Evolutionary conservation across 1,140 invertebrate species (phyloP), one percentile per base, ranked within the genome.

Genomic region (Frieseomelitta varia): DNA sequence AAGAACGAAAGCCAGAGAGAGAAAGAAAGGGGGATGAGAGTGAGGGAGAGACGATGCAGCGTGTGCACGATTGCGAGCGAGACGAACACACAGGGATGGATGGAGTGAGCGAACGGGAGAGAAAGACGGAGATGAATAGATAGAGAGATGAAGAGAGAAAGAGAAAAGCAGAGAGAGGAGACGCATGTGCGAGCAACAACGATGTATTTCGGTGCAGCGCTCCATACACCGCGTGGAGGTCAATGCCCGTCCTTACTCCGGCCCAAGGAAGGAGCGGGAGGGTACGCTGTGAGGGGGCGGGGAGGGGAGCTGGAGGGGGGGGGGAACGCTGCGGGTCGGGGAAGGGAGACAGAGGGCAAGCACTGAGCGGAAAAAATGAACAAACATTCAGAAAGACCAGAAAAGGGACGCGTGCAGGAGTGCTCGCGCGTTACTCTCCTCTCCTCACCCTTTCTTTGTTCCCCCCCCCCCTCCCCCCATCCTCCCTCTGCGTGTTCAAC

Each of bases 241-340:
- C 94, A 94, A 95, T 95, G 94, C 93, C 94, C 94, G 94, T 95
- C 93, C 94, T 94, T 94, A 95, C 94, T 93, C 93, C 93, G 93
- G 90, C 92, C 90, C 92, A 93, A 94, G 93, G 93, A 93, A 93
- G 90, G 91, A 91, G 91, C 85, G 84, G 68, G 65, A 81, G 74
- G 88, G 84, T 88, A 85, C 65, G 69, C 56, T 61, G 81, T 55
- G 79, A 30, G 30, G 30, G 30, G 30, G 30, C 30, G 30, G 39
- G 4, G 39, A 86, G 75, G 30, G 30, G n/a, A 2, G 30, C 30
- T 1, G 39, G 4, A 6, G 85, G 75, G 78, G 79, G 78, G 84
- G 77, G 63, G 78, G 75, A 1, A 67, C 78, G 74, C 81, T 76
- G 63, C 84, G 87, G 89, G 89, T 88, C 87, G 87, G 68, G 80